Percentiles rank a stretch among this genome's conserved stretches.
phyloP scores from a whole-genome alignment of 2,797 vertebrate genomes.

The Molossus molossus region DNA sequence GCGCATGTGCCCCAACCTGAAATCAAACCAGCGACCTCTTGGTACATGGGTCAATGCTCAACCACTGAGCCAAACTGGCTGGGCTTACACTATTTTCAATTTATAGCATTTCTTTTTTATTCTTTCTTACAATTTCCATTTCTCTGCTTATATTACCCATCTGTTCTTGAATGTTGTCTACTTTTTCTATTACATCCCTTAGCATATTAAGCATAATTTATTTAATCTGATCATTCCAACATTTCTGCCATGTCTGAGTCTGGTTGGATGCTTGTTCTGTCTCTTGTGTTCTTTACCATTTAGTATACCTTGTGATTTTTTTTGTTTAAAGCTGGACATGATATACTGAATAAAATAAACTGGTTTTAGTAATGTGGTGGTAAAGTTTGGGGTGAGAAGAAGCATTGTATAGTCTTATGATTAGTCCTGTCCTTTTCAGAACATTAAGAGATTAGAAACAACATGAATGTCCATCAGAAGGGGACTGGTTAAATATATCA shows the following conservation, averaged over 20 bases:
- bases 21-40: too few relatives aligned
- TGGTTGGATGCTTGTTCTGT: neutral
- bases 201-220: neutral
- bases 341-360: neutral
- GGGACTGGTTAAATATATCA: neutral
- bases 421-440: constrained; percentile 19
- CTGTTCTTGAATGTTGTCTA: neutral
- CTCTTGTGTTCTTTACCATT: neutral
- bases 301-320: neutral
- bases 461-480: neutral
- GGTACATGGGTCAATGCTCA: too few relatives aligned
- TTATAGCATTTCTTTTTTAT: neutral
- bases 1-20: too few relatives aligned
- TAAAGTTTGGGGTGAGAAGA: neutral
- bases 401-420: neutral
- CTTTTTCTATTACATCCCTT: neutral
- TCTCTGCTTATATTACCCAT: constrained; percentile 14
- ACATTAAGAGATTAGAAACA: constrained; percentile 12
- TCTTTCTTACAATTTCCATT: neutral
- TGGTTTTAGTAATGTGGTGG: neutral
- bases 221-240: constrained; percentile 45
- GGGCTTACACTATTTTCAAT: neutral
- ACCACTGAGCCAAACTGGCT: too few relatives aligned
- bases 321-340: neutral
- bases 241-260: neutral